These are phyloP conservation scores for Erethizon dorsatum DNA, from an alignment of 2,797 vertebrate species.

Conservation along the genomic window DNA sequence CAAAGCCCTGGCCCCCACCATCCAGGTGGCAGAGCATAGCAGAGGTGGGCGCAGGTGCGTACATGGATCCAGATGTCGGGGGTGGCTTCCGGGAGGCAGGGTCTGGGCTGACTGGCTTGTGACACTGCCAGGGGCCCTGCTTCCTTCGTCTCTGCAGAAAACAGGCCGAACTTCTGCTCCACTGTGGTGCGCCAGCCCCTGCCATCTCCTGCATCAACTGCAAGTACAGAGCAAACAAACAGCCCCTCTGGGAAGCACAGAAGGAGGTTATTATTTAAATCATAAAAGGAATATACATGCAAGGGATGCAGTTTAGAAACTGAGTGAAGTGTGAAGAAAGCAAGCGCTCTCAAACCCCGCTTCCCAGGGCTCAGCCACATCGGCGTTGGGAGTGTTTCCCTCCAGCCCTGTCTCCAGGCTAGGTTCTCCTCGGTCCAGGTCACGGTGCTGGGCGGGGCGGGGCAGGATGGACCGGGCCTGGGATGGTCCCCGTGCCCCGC, in stretches of 20 bases:
- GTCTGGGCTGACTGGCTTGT: slow-evolving; percentile 95
- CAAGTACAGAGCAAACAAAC: not conserved
- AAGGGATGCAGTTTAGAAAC: not conserved
- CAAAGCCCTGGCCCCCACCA: not conserved
- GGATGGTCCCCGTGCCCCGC: too few species aligned
- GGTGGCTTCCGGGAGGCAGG: slow-evolving; percentile 95
- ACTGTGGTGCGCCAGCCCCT: slow-evolving; percentile 99
- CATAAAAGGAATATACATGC: not conserved
- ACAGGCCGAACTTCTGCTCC: slow-evolving; percentile 96
- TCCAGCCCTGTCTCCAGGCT: too few species aligned
- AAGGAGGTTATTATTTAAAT: not conserved
- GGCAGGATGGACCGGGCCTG: too few species aligned
- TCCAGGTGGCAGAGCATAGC: not conserved
- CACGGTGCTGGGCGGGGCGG: too few species aligned
- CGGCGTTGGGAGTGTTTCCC: too few species aligned
- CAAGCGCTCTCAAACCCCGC: too few species aligned
- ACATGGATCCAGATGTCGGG: slow-evolving; percentile 98
- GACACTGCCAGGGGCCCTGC: slow-evolving; percentile 97
- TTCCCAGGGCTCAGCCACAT: too few species aligned
- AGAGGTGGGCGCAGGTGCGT: slow-evolving; percentile 66
- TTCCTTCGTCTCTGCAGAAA: slow-evolving; percentile 95
- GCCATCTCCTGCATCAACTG: slow-evolving; percentile 99
- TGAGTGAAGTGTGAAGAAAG: not conserved
- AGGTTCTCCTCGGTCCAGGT: too few species aligned
- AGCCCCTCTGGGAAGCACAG: not conserved